Percentiles rank a stretch among this genome's conserved stretches.
Evolutionary conservation across 1,140 invertebrate species (phyloP).

Genomic region (Sycophaga agraensis): DNA sequence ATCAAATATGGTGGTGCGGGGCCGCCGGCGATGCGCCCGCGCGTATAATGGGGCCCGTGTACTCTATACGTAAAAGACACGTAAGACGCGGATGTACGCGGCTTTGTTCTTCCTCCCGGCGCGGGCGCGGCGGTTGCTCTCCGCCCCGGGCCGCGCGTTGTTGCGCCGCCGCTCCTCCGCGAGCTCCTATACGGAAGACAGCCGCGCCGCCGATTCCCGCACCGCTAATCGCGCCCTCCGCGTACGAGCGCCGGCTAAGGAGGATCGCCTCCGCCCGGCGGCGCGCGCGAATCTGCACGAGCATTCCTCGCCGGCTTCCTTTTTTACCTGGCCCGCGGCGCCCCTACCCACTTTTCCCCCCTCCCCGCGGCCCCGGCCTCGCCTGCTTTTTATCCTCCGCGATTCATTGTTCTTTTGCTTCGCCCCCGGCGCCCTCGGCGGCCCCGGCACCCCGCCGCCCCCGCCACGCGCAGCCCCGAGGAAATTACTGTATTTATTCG

Average conservation of each 20-base stretch:
- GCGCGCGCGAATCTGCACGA: too few relatives aligned
- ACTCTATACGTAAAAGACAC: constrained; percentile 3
- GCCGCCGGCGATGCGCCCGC: constrained; percentile 21
- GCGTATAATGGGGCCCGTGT: constrained; percentile 6
- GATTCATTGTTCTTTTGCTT: background rate
- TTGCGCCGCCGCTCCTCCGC: too few relatives aligned
- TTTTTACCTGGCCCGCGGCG: too few relatives aligned
- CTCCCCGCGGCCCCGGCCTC: background rate
- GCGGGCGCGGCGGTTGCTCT: too few relatives aligned
- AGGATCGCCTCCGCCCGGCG: too few relatives aligned
- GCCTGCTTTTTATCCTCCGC: background rate
- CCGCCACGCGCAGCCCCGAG: background rate
- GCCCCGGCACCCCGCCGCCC: background rate
- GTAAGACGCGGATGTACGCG: too few relatives aligned
- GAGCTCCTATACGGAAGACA: too few relatives aligned
- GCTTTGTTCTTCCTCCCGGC: too few relatives aligned
- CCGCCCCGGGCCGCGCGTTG: too few relatives aligned
- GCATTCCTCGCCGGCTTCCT: background rate
- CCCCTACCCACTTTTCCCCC: background rate
- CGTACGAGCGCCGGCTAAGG: too few relatives aligned
- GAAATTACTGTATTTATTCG: constrained; percentile 9
- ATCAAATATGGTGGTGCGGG: constrained; percentile 46
- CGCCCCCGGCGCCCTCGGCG: background rate
- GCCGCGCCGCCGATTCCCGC: too few relatives aligned
- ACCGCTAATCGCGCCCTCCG: too few relatives aligned